Conservation (phyloP, 2,113 vertebrate species). For the Dipodomys stephensi region DNA sequence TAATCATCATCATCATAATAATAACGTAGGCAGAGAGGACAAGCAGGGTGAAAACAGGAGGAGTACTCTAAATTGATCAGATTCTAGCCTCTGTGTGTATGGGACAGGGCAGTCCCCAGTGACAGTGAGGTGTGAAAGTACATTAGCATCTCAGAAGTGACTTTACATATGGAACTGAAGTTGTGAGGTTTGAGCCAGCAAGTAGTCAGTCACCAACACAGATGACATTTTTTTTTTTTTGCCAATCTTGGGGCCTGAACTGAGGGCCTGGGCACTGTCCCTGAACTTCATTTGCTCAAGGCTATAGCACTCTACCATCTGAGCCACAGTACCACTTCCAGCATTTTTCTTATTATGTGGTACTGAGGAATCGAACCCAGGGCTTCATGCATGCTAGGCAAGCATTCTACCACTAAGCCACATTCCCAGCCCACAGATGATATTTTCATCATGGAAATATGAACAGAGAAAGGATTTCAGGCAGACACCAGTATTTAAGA, state of each 20-base stretch:
- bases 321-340: no score
- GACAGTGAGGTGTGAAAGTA: background rate
- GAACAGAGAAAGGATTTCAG: background rate
- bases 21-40: background rate
- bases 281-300: no score
- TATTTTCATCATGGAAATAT: background rate
- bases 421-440: background rate
- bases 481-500: background rate
- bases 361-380: no score
- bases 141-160: background rate
- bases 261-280: no score
- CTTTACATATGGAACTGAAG: background rate
- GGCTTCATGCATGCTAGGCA: no score
- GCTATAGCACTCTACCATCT: no score
- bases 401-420: no score
- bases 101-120: background rate
- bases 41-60: background rate
- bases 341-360: no score
- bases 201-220: background rate
- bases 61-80: background rate
- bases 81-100: background rate
- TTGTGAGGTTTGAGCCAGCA: constrained; percentile 17
- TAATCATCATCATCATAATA: no score
- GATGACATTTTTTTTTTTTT: background rate
- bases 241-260: background rate